Conservation (phyloP, 2,113 vertebrate genomes). For the Himantopus leucocephalus region DNA sequence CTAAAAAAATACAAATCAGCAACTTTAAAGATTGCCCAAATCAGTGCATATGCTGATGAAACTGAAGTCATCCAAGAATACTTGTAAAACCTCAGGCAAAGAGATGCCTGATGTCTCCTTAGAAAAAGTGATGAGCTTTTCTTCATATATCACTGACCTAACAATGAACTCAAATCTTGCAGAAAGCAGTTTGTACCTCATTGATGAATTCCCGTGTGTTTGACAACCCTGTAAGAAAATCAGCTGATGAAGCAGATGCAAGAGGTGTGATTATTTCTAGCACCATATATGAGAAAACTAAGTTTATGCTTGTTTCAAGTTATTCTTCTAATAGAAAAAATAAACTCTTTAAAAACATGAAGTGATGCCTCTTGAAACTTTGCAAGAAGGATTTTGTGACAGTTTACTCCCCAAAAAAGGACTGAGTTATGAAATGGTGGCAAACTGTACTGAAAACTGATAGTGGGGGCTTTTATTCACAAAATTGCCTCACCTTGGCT, state of each 20-base stretch:
- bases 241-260: slow-evolving; percentile 28
- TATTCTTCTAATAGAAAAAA: neutral
- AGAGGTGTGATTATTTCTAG: neutral
- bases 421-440: neutral
- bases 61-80: neutral
- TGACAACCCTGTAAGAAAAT: slow-evolving; percentile 6
- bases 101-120: neutral
- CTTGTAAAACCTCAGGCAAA: slow-evolving; percentile 3
- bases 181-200: neutral
- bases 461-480: neutral
- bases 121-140: slow-evolving; percentile 26
- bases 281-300: neutral
- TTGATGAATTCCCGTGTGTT: neutral
- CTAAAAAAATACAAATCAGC: neutral
- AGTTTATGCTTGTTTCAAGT: neutral
- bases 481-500: neutral
- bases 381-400: neutral
- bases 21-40: neutral
- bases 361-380: neutral
- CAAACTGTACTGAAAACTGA: neutral
- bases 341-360: neutral
- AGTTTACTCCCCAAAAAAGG: neutral
- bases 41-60: neutral
- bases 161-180: slow-evolving; percentile 28
- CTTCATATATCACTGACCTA: slow-evolving; percentile 22